These are phyloP conservation scores for Herpetotheres cachinnans DNA, from an alignment of 2,113 vertebrate genomes.

Conservation along the genomic window DNA sequence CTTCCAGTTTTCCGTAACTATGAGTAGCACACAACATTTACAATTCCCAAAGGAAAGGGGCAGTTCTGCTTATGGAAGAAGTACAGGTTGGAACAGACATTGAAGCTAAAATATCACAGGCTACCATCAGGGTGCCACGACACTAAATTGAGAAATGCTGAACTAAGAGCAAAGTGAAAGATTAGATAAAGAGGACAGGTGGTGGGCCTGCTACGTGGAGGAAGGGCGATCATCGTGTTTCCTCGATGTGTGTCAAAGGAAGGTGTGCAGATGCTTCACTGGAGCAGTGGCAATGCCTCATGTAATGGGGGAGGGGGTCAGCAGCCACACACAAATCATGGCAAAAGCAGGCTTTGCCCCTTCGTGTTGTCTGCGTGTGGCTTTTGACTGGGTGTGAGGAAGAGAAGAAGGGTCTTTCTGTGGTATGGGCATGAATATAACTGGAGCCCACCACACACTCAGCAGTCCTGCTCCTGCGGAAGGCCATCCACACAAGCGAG, in stretches of 20 bases:
- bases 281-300: not conserved
- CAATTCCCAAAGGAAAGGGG: not conserved
- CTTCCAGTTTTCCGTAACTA: not conserved
- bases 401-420: not conserved
- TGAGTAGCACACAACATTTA: not conserved
- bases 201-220: fast-evolving
- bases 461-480: not conserved
- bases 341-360: not conserved
- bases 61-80: not conserved
- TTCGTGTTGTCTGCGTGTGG: fast-evolving
- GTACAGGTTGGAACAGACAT: not conserved
- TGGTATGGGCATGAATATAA: not conserved
- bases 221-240: fast-evolving
- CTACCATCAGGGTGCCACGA: not conserved
- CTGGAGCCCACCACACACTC: fast-evolving
- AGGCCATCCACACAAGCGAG: not conserved
- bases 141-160: not conserved
- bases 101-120: not conserved
- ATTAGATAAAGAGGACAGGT: not conserved
- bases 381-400: not conserved
- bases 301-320: too few species aligned
- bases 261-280: not conserved
- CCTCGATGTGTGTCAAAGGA: not conserved
- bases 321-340: not conserved
- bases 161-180: not conserved